Base-by-base conservation (phyloP, 2,888 invertebrate genomes). In the Dolichomitus sp. region DNA sequence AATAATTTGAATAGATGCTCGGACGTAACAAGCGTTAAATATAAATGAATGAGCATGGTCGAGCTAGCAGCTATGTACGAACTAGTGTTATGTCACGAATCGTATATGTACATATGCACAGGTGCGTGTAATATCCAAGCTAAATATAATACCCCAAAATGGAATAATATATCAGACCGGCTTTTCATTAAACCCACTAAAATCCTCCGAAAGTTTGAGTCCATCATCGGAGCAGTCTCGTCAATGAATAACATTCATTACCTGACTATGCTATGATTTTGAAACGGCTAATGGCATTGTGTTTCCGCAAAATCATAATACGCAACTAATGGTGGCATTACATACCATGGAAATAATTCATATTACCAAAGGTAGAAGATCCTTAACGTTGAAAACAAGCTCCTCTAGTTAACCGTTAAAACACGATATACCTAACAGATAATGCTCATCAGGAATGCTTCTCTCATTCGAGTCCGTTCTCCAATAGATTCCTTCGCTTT, bases 1-100 rank as follows among this genome's bases (percentile, higher is more conserved):
- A 76, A 83, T 83, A 76, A 83, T 73, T 76, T 40, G 54, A 72
- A 80, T 76, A 72, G 80, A 72, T 80, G 61, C 40, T 40, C 61
- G 59, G 17, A 50, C 54, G 72, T 80, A 76, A 61, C 66, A 57
- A 68, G 76, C 63, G 72, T 72, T n/a, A 83, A 76, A 68, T 80
- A 76, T 80, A 73, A 72, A 83, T 83, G 70, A 72, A 80, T 68
- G 33, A 30, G 19, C 23, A 54, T 37, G 14, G 12, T 33, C 11
- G 19, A 33, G 37, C 33, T 19, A 48, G 19, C 23, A 73, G 48
- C 37, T 14, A 23, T 4, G 33, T 14, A 23, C 48, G 17, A 33
- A 50, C 27, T n/a, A 12, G 48, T 17, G 23, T 50, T 48, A 14
- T 37, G 37, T 73, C 59, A 42, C 33, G 40, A 54, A 42, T 48